Evolutionary conservation across 1,140 invertebrate species (phyloP).

Genomic region (Holotrichia oblita): DNA sequence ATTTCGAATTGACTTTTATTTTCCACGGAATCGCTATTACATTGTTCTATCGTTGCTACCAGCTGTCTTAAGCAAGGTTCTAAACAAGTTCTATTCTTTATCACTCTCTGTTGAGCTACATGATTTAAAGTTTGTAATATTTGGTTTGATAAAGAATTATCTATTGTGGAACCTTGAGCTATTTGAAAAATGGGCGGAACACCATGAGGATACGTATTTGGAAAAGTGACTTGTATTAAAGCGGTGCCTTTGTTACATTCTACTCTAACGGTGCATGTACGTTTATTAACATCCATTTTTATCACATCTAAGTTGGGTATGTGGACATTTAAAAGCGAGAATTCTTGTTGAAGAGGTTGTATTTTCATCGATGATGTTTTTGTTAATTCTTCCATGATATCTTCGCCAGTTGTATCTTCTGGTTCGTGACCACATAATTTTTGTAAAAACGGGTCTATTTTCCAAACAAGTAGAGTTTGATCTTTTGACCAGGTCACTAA

Average conservation of each 20-base stretch:
- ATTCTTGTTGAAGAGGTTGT: slow-evolving; percentile 80
- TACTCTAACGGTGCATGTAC: slow-evolving; percentile 79
- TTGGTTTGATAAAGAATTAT: slow-evolving; percentile 68
- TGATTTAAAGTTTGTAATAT: slow-evolving; percentile 77
- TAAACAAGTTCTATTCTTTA: slow-evolving; percentile 80
- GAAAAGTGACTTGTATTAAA: slow-evolving; percentile 82
- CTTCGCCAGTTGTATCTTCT: slow-evolving; percentile 62
- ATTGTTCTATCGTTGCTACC: slow-evolving; percentile 73
- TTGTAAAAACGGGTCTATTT: slow-evolving; percentile 84
- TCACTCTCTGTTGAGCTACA: slow-evolving; percentile 77
- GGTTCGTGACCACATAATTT: slow-evolving; percentile 73
- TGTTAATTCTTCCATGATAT: slow-evolving; percentile 41
- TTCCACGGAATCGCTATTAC: slow-evolving; percentile 55
- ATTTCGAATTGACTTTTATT: slow-evolving; percentile 46
- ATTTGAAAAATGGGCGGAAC: slow-evolving; percentile 79
- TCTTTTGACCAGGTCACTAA: slow-evolving; percentile 96
- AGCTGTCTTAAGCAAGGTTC: slow-evolving; percentile 82
- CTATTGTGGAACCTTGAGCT: slow-evolving; percentile 64
- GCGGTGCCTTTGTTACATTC: slow-evolving; percentile 77
- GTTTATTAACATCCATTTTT: slow-evolving; percentile 75
- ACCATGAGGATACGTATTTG: slow-evolving; percentile 79
- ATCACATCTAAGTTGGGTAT: slow-evolving; percentile 85
- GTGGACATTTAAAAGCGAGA: slow-evolving; percentile 86
- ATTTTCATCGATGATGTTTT: slow-evolving; percentile 48
- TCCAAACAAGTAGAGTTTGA: slow-evolving; percentile 90